Conservation (phyloP, 2,888 invertebrate genomes). For the Carabus problematicus region DNA sequence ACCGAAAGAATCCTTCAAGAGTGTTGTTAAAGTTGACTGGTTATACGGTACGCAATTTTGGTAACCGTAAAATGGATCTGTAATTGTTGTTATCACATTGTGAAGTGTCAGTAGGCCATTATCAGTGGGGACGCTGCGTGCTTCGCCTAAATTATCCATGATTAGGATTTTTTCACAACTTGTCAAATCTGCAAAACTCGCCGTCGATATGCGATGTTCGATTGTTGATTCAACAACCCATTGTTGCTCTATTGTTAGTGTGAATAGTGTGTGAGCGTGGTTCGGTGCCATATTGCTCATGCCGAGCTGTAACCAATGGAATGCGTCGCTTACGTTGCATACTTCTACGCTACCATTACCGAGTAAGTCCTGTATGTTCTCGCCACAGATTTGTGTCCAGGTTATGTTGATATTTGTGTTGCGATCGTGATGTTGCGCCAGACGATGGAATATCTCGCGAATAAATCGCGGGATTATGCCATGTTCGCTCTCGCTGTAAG, state of each 20-base stretch:
- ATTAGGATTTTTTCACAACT: constrained; percentile 63
- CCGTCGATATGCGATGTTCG: constrained; percentile 75
- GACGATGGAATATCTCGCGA: constrained; percentile 73
- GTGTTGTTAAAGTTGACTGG: constrained; percentile 72
- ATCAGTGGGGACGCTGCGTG: constrained; percentile 64
- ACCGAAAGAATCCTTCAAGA: constrained; percentile 77
- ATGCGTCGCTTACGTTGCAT: constrained; percentile 69
- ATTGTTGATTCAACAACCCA: constrained; percentile 73
- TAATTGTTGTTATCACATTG: constrained; percentile 67
- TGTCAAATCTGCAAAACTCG: constrained; percentile 75
- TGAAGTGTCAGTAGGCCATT: constrained; percentile 72
- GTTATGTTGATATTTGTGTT: constrained; percentile 73
- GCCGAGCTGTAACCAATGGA: constrained; percentile 74
- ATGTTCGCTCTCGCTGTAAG: constrained; percentile 72
- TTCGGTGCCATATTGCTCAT: constrained; percentile 67
- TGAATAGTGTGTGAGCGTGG: constrained; percentile 72
- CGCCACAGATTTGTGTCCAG: constrained; percentile 76
- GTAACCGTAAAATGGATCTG: constrained; percentile 57
- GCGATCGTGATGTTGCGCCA: constrained; percentile 69
- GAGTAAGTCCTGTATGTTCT: constrained; percentile 66
- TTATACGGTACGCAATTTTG: constrained; percentile 61
- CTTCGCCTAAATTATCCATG: constrained; percentile 59
- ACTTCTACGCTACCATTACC: constrained; percentile 67
- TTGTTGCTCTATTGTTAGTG: constrained; percentile 76
- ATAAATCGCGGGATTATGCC: constrained; percentile 76